Base-by-base conservation (phyloP, 2,888 invertebrate genomes). In the Oegoconia quadripuncta region DNA sequence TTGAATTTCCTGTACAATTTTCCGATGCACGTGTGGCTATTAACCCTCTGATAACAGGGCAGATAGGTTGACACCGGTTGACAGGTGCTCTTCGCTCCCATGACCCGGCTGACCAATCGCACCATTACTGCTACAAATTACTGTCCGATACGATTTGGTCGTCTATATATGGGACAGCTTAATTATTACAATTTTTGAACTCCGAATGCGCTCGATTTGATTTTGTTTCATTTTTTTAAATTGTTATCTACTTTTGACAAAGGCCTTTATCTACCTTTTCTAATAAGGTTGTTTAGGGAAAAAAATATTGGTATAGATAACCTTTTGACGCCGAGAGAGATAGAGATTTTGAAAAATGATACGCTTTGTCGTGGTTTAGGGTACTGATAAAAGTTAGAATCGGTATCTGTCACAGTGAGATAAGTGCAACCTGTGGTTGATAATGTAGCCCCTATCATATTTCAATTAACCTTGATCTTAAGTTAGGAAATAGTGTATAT, bases 111-210 rank as follows among this genome's bases (percentile, higher is more conserved):
- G 72, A 70, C 74, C 75, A 70, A 70, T 71, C 64, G 64, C 61
- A 48, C 64, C 70, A 74, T 74, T 72, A 72, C 62, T 59, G 63
- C 64, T 74, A 79, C 78, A 78, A 79, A 79, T 78, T 71, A 69
- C 74, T 58, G 41, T 41, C 55, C 55, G 72, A 73, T 75, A 50
- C 58, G 50, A 65, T 60, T 59, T 40, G n/a, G n/a, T 52, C 51
- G 71, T 77, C 74, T 74, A 68, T 64, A 53, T 51, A 46, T 44
- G 46, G 48, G 55, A 65, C 63, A 59, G 63, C 50, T 61, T 72
- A 73, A 74, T 75, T 74, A 59, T 57, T 52, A 48, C 46, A 55
- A 51, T 34, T 59, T 59, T 53, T 34, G 44, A 48, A 43, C 44
- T 46, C 34, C 2, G 23, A 14, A 28, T 22, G 34, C 29, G 32